A percentile compares a stretch with the other conserved stretches of the same genome.
phyloP scores from a whole-genome alignment of 2,888 invertebrate species.

The Isotomurus palustris region DNA sequence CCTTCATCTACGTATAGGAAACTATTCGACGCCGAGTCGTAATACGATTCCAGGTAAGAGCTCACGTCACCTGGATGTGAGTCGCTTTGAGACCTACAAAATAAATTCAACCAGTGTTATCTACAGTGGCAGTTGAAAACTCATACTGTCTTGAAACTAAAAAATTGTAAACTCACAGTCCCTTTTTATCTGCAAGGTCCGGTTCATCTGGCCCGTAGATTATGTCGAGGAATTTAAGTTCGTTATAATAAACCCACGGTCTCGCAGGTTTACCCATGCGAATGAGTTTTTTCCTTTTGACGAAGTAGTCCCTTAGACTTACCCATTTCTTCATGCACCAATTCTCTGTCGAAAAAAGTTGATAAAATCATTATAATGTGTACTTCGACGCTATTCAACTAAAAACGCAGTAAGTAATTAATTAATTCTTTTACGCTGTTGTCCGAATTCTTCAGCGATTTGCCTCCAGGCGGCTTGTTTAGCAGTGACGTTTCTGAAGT shows the following conservation, averaged over 20 bases:
- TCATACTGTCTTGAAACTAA: too few species aligned
- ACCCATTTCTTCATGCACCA: conserved; percentile 6
- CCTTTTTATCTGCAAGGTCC: too few species aligned
- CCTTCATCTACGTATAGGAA: too few species aligned
- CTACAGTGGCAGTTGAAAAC: too few species aligned
- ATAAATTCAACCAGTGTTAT: too few species aligned
- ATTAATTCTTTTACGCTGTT: background rate
- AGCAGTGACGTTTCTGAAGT: background rate
- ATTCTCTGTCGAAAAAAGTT: background rate
- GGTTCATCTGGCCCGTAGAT: background rate
- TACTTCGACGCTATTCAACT: background rate
- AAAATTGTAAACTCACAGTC: too few species aligned
- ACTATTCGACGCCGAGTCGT: too few species aligned
- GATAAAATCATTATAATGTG: background rate
- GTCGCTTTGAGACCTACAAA: too few species aligned
- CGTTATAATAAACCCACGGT: conserved; percentile 6
- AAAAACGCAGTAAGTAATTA: background rate
- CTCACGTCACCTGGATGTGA: too few species aligned
- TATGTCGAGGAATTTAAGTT: background rate
- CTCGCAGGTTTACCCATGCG: background rate
- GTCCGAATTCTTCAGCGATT: background rate
- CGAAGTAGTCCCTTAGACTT: conserved; percentile 2
- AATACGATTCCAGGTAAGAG: too few species aligned
- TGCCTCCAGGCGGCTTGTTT: background rate
- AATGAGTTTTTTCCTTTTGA: conserved; percentile 1